Conservation (phyloP, 2,888 invertebrate genomes). For the Zhuqinia jingwanae region DNA sequence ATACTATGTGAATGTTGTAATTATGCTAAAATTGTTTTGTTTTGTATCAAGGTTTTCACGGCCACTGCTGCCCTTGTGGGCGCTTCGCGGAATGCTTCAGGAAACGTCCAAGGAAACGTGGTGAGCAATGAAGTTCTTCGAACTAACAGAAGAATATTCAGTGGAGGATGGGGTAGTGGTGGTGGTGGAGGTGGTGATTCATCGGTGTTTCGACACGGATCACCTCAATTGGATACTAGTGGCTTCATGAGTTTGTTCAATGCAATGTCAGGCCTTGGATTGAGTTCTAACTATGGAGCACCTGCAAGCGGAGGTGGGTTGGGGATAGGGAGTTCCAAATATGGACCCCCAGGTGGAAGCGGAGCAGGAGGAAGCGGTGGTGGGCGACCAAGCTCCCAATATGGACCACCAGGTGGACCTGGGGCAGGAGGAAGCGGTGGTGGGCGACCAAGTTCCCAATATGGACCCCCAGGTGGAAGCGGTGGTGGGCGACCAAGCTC, state of each 20-base stretch:
- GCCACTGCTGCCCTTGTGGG: conserved; percentile 41
- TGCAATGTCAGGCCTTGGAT: conserved; percentile 65
- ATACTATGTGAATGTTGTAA: background rate
- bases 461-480: conserved; percentile 38
- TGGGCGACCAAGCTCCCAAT: conserved; percentile 13
- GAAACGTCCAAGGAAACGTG: conserved; percentile 11
- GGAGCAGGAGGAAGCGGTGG: no score
- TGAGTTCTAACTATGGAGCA: conserved; percentile 48
- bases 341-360: conserved; percentile 30
- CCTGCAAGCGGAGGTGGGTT: conserved; percentile 17
- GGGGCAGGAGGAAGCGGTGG: no score
- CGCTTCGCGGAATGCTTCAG: background rate
- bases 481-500: conserved; percentile 25
- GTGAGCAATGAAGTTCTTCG: conserved; percentile 54
- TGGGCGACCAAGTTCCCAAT: background rate
- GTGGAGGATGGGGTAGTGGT: conserved; percentile 50
- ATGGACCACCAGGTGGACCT: conserved; percentile 36
- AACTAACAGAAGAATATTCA: conserved; percentile 56
- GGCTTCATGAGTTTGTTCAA: conserved; percentile 52
- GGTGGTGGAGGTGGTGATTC: conserved; percentile 4
- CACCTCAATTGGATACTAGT: conserved; percentile 25
- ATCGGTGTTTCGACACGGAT: conserved; percentile 6
- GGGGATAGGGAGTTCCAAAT: conserved; percentile 19
- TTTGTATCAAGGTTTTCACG: conserved; percentile 61
- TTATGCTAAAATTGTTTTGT: no score